Evolutionary conservation across 2,888 invertebrate genomes (phyloP).

Genomic region (Drosophila paranaensis): DNA sequence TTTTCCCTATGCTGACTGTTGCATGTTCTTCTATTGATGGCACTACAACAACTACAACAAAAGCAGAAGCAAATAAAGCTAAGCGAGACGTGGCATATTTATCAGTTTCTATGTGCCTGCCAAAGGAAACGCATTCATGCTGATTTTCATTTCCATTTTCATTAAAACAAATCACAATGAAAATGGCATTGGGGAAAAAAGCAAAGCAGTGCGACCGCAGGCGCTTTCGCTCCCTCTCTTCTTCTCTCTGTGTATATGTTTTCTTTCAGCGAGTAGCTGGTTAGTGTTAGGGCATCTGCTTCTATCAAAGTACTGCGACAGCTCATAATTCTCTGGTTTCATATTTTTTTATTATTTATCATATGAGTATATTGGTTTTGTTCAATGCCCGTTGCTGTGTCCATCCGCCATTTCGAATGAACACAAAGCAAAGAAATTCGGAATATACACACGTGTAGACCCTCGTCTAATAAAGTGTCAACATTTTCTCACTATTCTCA

Average conservation of each 20-base stretch:
- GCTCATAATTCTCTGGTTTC: constrained; percentile 61
- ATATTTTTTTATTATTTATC: background rate
- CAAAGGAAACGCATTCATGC: constrained; percentile 77
- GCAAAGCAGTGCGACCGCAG: constrained; percentile 65
- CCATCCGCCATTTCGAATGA: too few species aligned
- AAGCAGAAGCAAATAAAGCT: constrained; percentile 24
- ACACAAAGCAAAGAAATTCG: too few species aligned
- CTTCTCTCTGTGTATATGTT: background rate
- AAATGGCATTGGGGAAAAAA: constrained; percentile 73
- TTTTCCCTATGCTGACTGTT: constrained; percentile 59
- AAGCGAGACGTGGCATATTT: constrained; percentile 61
- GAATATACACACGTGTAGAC: too few species aligned
- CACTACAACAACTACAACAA: constrained; percentile 33
- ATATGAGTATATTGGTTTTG: background rate
- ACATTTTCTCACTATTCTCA: too few species aligned
- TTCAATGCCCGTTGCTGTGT: too few species aligned
- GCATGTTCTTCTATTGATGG: constrained; percentile 60
- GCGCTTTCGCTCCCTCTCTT: constrained; percentile 26
- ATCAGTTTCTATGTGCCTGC: constrained; percentile 57
- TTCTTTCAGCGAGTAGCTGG: constrained; percentile 6
- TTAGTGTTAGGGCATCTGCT: background rate
- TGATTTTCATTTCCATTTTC: constrained; percentile 70
- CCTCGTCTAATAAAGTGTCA: too few species aligned
- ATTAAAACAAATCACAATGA: constrained; percentile 77
- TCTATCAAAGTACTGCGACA: constrained; percentile 68